Base-by-base conservation (phyloP, 92 coral and sea anemone species). In the Ricordea florida region DNA sequence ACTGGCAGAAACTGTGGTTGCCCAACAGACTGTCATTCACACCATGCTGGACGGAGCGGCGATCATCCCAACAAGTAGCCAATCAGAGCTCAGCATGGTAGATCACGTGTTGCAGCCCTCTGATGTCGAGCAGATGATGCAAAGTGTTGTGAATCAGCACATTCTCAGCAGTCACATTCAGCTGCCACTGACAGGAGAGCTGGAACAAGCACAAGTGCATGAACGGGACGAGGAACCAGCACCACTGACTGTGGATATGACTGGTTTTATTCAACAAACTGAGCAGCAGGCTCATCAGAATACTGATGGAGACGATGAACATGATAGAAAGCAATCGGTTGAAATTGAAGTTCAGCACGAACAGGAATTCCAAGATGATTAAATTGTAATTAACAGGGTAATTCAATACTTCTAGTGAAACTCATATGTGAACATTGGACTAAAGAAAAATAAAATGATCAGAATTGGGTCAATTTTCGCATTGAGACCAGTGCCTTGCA, bases 111-210 rank as follows among this genome's bases (percentile, higher is more conserved):
- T 91, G 51, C 87, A 88, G 5, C 79, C 63, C 18, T 86, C 88
- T n/a, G 92, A 91, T 44, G 93, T 91, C 1, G 97, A 91, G 27
- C 97, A 91, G 62, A 91, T 91, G 76, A 91, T 91, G 92, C 97
- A 87, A 50, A 88, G 89, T 69, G 96, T 90, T 6, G 97, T 91
- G 5, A 82, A 83, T 27, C 97, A 91, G 53, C 97, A 87, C 9
- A 88, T 91, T 23, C 84, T 90, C 22, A 83, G 61, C 34, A 85
- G 92, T 34, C 91, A 90, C 49, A 90, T 90, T 59, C 92, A 91
- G 36, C 69, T 87, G 34, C 90, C 92, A 31, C 76, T 90, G 23
- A 55, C 86, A 23, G 89, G 72, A 27, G 81, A 62, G 28, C 21
- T 85, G 9, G 82, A 62, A 31, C 55, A 63, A 22, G 33, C 85